Conservation (phyloP, 2,113 vertebrate species). For the Psittacula cyanocephala region DNA sequence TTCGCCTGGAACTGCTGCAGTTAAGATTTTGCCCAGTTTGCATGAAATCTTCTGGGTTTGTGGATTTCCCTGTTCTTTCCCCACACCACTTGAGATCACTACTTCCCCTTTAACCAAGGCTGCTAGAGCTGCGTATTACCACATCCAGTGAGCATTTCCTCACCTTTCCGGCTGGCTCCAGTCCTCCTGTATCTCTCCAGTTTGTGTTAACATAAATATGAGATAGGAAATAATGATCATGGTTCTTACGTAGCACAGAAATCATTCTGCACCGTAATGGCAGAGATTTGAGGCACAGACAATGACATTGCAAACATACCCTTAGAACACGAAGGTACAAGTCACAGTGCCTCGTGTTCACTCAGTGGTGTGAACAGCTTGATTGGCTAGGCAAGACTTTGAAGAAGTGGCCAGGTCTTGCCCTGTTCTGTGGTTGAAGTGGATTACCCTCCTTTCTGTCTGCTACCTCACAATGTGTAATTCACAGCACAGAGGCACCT, state of each 20-base stretch:
- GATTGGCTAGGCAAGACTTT: background rate
- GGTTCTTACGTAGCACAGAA: accelerated
- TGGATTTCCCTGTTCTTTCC: background rate
- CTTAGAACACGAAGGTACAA: background rate
- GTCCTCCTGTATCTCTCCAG: background rate
- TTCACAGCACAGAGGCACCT: background rate
- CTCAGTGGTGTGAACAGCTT: background rate
- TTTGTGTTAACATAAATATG: background rate
- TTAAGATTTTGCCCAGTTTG: background rate
- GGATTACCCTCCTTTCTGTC: background rate
- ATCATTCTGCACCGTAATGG: background rate
- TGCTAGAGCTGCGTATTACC: background rate
- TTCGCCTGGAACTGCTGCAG: background rate
- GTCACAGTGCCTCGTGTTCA: background rate
- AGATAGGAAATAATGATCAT: background rate
- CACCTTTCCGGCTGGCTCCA: background rate
- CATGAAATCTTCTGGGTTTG: background rate
- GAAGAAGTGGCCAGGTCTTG: background rate
- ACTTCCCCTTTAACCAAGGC: background rate
- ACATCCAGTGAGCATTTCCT: background rate
- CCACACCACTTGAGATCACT: background rate
- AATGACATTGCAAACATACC: accelerated
- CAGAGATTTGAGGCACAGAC: background rate
- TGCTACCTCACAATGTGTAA: background rate
- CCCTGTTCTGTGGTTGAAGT: background rate